Conservation (phyloP, 2,888 invertebrate genomes). For the Calameuta idolon region DNA sequence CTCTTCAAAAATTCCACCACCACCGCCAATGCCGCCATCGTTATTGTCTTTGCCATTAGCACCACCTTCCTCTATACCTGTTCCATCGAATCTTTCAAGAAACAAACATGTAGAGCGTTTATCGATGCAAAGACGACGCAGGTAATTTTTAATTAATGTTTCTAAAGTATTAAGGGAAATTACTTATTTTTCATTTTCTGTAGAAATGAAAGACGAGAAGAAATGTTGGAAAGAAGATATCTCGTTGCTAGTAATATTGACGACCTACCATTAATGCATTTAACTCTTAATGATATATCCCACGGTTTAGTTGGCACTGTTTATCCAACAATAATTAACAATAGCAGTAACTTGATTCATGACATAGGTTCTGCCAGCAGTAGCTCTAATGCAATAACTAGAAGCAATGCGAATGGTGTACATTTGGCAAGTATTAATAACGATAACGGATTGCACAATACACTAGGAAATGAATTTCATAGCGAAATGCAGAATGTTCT, state of each 20-base stretch:
- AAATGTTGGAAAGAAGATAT: conserved; percentile 21
- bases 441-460: conserved; percentile 9
- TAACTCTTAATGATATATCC: conserved; percentile 22
- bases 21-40: conserved; percentile 32
- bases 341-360: conserved; percentile 17
- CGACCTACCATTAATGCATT: conserved; percentile 22
- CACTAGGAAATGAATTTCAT: conserved; percentile 21
- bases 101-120: conserved; percentile 25
- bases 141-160: conserved; percentile 12
- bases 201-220: conserved; percentile 31
- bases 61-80: neutral
- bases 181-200: neutral
- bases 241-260: conserved; percentile 21
- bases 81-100: conserved; percentile 9
- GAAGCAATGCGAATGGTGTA: conserved; percentile 10
- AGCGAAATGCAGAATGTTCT: conserved; percentile 37
- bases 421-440: conserved; percentile 12
- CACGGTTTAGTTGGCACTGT: conserved; percentile 14
- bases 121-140: conserved; percentile 19
- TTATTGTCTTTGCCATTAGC: conserved; percentile 21
- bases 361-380: conserved; percentile 12
- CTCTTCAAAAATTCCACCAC: conserved; percentile 26
- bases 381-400: neutral
- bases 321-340: conserved; percentile 16
- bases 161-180: neutral